These are phyloP conservation scores for Abrostola triplasia DNA, from an alignment of 2,888 invertebrate genomes.

Conservation along the genomic window DNA sequence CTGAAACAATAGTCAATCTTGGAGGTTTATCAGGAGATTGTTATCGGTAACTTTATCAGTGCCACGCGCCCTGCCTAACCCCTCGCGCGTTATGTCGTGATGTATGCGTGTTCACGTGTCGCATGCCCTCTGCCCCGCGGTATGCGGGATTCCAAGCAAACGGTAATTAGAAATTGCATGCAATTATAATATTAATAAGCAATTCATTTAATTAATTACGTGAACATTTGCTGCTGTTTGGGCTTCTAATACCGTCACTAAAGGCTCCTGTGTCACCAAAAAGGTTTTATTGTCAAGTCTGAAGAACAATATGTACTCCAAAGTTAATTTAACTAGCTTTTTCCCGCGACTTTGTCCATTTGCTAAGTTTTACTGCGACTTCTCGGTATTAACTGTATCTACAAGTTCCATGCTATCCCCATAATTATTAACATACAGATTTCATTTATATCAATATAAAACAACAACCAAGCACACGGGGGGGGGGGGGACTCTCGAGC, in stretches of 20 bases:
- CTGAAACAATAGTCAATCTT: conserved; percentile 12
- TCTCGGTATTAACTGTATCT: too few species aligned
- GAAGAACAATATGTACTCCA: too few species aligned
- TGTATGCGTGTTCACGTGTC: conserved; percentile 27
- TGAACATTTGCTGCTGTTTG: background rate
- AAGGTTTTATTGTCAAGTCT: too few species aligned
- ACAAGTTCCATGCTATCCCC: too few species aligned
- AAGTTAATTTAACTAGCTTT: too few species aligned
- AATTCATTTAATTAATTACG: conserved; percentile 3
- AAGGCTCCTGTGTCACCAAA: too few species aligned
- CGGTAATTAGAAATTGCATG: conserved; percentile 35
- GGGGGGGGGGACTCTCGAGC: too few species aligned
- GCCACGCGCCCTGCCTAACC: conserved; percentile 6
- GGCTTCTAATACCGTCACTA: background rate
- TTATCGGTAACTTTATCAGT: conserved; percentile 45
- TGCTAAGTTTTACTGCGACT: too few species aligned
- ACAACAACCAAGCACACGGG: too few species aligned
- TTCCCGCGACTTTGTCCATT: too few species aligned
- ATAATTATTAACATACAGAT: too few species aligned
- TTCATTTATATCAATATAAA: too few species aligned
- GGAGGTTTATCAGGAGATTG: conserved; percentile 23
- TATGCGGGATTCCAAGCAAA: conserved; percentile 17
- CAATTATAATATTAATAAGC: conserved; percentile 40
- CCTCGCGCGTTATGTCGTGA: conserved; percentile 2
- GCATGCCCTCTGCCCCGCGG: conserved; percentile 20